Base-by-base conservation (phyloP, 2,797 vertebrate species). In the Sylvia borin region DNA sequence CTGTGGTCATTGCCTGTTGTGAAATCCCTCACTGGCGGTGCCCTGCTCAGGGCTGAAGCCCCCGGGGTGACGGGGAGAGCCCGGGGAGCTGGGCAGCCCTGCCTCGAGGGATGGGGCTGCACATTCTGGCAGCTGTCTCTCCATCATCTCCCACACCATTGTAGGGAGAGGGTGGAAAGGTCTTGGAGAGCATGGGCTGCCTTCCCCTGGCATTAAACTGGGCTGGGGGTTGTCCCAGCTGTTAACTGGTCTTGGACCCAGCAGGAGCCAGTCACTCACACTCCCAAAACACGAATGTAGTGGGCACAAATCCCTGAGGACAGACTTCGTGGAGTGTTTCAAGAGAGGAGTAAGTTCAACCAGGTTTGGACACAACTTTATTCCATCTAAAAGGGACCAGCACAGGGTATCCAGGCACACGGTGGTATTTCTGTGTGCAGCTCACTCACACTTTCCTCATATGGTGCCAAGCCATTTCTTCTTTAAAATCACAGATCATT, bases 211-310 rank as follows among this genome's bases (percentile, higher is more conserved):
- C 16, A 17, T 6, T 2, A 10, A 32, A 17, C 29, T 22, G 66
- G 45, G 60, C 43, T 87, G 25, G 54, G 36, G 29, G 24, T 8
- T 61, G 34, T 10, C 36, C 60, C 40, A 20, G 36, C 27, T 47
- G 10, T 17, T 27, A 2, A 10, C 36, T 32, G 65, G 6, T 16
- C 47, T 5, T 29, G 45, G 50, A 26, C 3, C 11, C 34, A 36
- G 21, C 1, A 0, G 51, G 34, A 62, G 20, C 40, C 27, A 12
- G 4, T 11, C 55, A 38, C 16, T 36, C 29, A 18, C 17, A 6
- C 25, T 36, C 34, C 34, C 34, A 16, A 27, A 43, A 27, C 57
- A 74, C 0, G 0, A 6, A 31, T 1, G 0, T 0, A 7, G 19
- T 2, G 7, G 15, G 22, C 55, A 45, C 9, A 1, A 40, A n/a